These are phyloP conservation scores for Phengaris alcon DNA, from an alignment of 2,888 invertebrate genomes.

Conservation along the genomic window DNA sequence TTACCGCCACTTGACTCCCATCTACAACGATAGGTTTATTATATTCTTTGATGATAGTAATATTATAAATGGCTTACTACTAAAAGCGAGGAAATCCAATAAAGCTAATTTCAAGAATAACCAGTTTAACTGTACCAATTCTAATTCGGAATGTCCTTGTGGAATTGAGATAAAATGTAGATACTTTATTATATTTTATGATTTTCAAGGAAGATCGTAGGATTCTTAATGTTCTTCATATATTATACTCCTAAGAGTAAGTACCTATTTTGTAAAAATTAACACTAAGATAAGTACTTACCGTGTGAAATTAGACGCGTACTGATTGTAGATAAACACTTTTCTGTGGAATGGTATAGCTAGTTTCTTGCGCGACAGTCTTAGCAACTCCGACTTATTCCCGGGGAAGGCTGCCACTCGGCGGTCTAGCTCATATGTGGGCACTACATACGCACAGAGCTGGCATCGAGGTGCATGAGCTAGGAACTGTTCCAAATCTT, in stretches of 20 bases:
- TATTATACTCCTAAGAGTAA: not conserved
- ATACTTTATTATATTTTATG: not conserved
- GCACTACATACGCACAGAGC: constrained; percentile 92
- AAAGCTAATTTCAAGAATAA: too few species aligned
- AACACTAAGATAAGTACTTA: constrained; percentile 47
- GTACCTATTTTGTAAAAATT: too few species aligned
- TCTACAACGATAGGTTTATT: constrained; percentile 44
- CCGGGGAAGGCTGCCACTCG: constrained; percentile 86
- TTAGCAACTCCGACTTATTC: constrained; percentile 88
- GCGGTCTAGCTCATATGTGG: constrained; percentile 92
- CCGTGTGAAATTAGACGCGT: constrained; percentile 93
- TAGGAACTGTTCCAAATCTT: constrained; percentile 84
- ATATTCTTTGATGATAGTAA: too few species aligned
- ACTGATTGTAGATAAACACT: constrained; percentile 95
- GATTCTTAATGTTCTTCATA: too few species aligned
- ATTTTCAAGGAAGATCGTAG: not conserved
- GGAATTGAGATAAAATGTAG: not conserved
- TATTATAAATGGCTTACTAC: too few species aligned
- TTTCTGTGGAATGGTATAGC: constrained; percentile 94
- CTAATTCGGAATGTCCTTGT: too few species aligned
- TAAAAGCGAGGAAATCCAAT: too few species aligned
- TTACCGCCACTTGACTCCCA: constrained; percentile 82
- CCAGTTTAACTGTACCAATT: too few species aligned
- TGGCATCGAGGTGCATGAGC: constrained; percentile 77
- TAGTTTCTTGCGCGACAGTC: constrained; percentile 87